Evolutionary conservation across 2,888 invertebrate genomes (phyloP), one percentile per base, ranked within the genome.

Genomic region (Choristoneura rosaceana): DNA sequence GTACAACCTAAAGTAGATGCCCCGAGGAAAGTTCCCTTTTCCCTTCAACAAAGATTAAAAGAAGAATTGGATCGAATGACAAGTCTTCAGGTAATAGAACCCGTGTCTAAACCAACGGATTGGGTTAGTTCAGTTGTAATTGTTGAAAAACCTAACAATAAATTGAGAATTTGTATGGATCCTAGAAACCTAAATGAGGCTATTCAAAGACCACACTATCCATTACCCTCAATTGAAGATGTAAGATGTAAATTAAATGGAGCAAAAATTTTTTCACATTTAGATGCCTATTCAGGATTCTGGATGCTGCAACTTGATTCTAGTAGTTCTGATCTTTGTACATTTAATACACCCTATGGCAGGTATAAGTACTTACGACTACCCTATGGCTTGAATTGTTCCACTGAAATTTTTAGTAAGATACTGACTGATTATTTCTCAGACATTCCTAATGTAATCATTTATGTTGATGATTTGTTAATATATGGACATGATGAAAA

Each of bases 361-460:
- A 34, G 61, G 9, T 61, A 61, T 25, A 61, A 61, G 38, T 61
- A 41, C 38, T 38, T 61, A 12, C n/a, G 61, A 8, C 12, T 61
- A 15, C 61, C 38, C 4, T 61, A 41, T 61, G 61, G 61, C 5
- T 8, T 61, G n/a, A 61, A 5, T 8, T 47, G 47, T 47, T 59
- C 34, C 8, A 59, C 33, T 33, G 63, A 63, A 63, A 63, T 63
- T 45, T 63, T 63, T 45, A 43, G 47, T n/a, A 43, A 63, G 45
- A 45, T 25, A 25, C 25, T 25, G 25, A 25, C 25, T 25, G 63
- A 63, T 5, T 47, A 12, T 14, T 63, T 63, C 10, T 43, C 43
- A 45, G 63, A 63, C 9, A 43, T 63, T 14, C 63, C 63, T 5
- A 47, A 47, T 63, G 47, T 63, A 45, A 45, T 63, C 17, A 12